phyloP scores from a whole-genome alignment of 2,113 vertebrate genomes.

The Cichladusa arquata region DNA sequence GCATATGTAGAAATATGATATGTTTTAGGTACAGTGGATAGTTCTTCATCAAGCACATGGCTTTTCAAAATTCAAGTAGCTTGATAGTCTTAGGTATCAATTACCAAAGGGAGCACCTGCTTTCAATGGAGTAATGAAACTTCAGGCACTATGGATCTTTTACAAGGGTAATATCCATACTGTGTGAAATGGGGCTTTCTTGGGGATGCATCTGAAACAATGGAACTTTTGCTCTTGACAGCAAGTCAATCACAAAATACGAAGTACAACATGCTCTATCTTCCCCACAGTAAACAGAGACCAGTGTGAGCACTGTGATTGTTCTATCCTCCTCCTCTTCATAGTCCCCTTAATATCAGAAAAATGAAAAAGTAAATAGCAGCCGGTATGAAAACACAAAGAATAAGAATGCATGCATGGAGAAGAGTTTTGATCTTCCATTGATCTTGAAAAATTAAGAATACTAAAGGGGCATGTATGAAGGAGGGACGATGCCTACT shows the following conservation, averaged over 20 bases:
- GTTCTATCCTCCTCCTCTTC: neutral
- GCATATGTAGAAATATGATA: neutral
- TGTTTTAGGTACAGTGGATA: neutral
- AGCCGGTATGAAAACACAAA: neutral
- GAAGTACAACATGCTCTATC: neutral
- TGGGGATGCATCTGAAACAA: neutral
- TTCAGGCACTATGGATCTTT: neutral
- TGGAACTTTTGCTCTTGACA: neutral
- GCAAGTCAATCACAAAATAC: neutral
- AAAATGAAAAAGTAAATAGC: neutral
- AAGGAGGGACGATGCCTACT: neutral
- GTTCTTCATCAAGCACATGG: neutral
- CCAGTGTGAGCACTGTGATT: neutral
- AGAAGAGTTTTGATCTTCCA: neutral
- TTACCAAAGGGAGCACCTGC: neutral
- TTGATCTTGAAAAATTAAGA: neutral
- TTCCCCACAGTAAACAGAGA: neutral
- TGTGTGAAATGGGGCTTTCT: neutral
- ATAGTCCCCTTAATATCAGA: neutral
- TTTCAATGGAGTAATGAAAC: neutral
- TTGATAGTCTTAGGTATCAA: neutral
- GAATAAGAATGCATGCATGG: neutral
- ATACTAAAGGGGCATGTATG: accelerated
- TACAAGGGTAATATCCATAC: neutral
- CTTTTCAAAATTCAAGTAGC: neutral